Conservation (phyloP, 92 coral and sea anemone genomes). For the Paramuricea clavata region DNA sequence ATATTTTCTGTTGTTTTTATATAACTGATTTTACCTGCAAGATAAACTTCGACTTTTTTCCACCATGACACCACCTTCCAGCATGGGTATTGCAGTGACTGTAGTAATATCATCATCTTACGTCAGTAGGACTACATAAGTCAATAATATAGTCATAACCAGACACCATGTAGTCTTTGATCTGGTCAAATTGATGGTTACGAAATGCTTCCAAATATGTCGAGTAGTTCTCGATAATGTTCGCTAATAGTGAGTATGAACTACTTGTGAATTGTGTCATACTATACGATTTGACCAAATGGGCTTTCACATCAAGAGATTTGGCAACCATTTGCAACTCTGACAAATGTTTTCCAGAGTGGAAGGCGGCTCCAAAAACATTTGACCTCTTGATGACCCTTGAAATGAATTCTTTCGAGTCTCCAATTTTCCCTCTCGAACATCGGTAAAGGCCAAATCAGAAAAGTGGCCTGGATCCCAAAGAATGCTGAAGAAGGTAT, state of each 20-base stretch:
- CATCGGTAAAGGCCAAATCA: neutral
- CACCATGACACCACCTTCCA: neutral
- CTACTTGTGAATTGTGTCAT: constrained; percentile 9
- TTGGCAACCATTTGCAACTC: constrained; percentile 10
- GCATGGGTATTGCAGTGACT: neutral
- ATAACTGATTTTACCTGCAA: neutral
- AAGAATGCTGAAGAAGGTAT: constrained; percentile 18
- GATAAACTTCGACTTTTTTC: neutral
- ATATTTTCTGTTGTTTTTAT: no score
- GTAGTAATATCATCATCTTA: neutral
- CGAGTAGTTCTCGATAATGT: neutral
- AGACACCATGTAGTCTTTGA: neutral
- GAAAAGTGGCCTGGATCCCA: constrained; percentile 36
- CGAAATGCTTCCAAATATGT: constrained; percentile 2
- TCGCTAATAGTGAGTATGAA: neutral
- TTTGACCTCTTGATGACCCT: neutral
- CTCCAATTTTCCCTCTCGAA: constrained; percentile 6
- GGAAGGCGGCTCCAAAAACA: constrained; percentile 3
- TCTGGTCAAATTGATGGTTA: constrained; percentile 13
- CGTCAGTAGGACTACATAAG: constrained; percentile 4
- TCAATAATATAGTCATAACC: constrained; percentile 17
- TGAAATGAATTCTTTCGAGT: constrained; percentile 15
- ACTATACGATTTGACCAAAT: constrained; percentile 10
- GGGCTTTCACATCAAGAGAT: neutral
- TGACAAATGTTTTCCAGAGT: constrained; percentile 13